phyloP scores from a whole-genome alignment of 2,888 invertebrate species.

The Zaprionus lineosus region DNA sequence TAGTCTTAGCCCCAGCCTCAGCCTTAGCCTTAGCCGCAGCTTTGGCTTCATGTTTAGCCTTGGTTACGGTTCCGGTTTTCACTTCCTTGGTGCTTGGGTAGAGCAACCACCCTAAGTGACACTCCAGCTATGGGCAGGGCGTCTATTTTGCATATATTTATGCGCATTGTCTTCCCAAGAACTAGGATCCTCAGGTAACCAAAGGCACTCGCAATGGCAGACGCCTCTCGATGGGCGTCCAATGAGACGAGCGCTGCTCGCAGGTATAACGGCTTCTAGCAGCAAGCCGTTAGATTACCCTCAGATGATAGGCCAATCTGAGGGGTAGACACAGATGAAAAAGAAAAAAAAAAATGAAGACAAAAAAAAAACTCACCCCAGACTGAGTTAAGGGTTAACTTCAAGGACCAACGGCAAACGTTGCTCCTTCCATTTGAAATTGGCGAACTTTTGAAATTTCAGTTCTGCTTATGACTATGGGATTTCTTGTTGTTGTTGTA shows the following conservation, averaged over 20 bases:
- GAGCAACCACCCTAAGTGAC: slow-evolving; percentile 31
- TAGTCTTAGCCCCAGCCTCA: background rate
- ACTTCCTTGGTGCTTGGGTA: slow-evolving; percentile 54
- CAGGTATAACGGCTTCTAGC: slow-evolving; percentile 50
- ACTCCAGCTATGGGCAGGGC: slow-evolving; percentile 22
- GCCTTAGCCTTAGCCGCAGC: slow-evolving; percentile 6
- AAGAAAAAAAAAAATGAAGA: background rate
- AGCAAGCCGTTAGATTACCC: slow-evolving; percentile 34
- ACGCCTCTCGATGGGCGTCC: slow-evolving; percentile 28
- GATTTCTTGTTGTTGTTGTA: slow-evolving; percentile 4
- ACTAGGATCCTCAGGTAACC: slow-evolving; percentile 10
- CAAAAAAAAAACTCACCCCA: slow-evolving; percentile 50
- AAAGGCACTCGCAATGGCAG: slow-evolving; percentile 45
- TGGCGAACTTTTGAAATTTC: background rate
- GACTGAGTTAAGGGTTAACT: slow-evolving; percentile 38
- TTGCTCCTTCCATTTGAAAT: background rate
- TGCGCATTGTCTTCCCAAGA: slow-evolving; percentile 11
- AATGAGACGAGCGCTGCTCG: slow-evolving; percentile 41
- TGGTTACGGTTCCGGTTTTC: slow-evolving; percentile 50
- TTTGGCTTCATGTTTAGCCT: slow-evolving; percentile 3
- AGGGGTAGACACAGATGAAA: slow-evolving; percentile 29
- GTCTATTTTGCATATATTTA: slow-evolving; percentile 27
- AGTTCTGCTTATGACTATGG: slow-evolving; percentile 56
- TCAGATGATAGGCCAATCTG: slow-evolving; percentile 51
- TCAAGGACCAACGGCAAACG: slow-evolving; percentile 3